phyloP scores from a whole-genome alignment of 1,140 invertebrate species.

The Oppia nitens region DNA sequence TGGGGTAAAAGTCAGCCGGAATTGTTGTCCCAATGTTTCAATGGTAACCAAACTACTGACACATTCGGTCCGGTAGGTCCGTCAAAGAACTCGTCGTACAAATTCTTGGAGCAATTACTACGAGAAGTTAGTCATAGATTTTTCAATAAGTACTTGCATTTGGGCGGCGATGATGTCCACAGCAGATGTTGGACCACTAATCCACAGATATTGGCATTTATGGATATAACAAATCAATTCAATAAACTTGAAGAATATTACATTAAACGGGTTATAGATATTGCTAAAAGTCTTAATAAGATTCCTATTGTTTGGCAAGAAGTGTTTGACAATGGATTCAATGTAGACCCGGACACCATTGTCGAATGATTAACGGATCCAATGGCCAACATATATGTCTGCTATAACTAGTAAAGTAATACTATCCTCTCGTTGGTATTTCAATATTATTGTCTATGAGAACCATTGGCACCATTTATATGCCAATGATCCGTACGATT shows the following conservation, averaged over 20 bases:
- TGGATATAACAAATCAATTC: constrained; percentile 44
- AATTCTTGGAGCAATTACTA: constrained; percentile 49
- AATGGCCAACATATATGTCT: no score
- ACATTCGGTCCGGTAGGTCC: constrained; percentile 61
- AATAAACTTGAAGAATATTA: constrained; percentile 46
- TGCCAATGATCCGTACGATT: constrained; percentile 14
- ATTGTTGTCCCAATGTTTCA: constrained; percentile 15
- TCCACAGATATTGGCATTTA: constrained; percentile 49
- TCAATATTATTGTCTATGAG: constrained; percentile 32
- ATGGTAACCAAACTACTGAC: constrained; percentile 28
- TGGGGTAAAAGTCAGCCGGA: constrained; percentile 30
- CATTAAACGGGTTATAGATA: constrained; percentile 42
- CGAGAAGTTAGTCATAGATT: constrained; percentile 48
- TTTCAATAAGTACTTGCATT: constrained; percentile 57
- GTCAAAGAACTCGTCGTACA: constrained; percentile 40
- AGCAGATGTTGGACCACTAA: constrained; percentile 68
- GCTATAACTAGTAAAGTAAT: no score
- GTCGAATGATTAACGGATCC: no score
- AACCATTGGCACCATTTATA: constrained; percentile 31
- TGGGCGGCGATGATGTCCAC: constrained; percentile 80
- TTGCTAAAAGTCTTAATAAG: constrained; percentile 26
- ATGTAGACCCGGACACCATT: constrained; percentile 41
- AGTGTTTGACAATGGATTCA: constrained; percentile 60
- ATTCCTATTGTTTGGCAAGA: constrained; percentile 77
- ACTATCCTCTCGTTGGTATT: constrained; percentile 28